These are phyloP conservation scores for Patella vulgata DNA, from an alignment of 1,140 invertebrate species.

Conservation along the genomic window DNA sequence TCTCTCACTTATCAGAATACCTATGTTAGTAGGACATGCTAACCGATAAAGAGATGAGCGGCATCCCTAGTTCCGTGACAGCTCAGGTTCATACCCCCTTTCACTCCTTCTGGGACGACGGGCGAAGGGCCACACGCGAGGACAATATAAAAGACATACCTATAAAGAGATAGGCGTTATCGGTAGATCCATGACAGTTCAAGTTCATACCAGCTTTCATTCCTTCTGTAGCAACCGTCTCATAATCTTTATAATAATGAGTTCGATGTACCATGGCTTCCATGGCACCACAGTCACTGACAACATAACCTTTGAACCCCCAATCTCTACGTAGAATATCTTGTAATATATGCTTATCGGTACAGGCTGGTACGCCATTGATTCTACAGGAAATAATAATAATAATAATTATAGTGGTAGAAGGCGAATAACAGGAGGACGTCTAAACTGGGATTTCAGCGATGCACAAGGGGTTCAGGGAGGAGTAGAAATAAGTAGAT, in stretches of 20 bases:
- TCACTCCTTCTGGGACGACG: too few relatives aligned
- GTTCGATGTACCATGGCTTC: constrained; percentile 27
- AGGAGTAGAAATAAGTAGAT: not conserved
- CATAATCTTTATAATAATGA: constrained; percentile 21
- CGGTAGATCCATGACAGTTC: constrained; percentile 15
- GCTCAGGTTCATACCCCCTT: too few relatives aligned
- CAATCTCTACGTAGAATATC: constrained; percentile 41
- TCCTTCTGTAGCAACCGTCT: constrained; percentile 24
- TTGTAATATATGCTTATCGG: constrained; percentile 23
- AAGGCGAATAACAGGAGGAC: too few relatives aligned
- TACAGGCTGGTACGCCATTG: too few relatives aligned
- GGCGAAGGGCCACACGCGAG: too few relatives aligned
- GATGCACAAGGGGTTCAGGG: too few relatives aligned
- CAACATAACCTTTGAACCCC: constrained; percentile 44
- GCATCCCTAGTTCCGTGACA: too few relatives aligned
- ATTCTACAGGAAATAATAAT: not conserved
- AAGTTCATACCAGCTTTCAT: constrained; percentile 39
- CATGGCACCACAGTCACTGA: constrained; percentile 41
- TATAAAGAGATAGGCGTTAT: not conserved
- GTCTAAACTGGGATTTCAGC: too few relatives aligned
- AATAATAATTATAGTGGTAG: not conserved
- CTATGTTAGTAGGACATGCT: too few relatives aligned
- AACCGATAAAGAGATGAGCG: too few relatives aligned
- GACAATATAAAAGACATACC: too few relatives aligned
- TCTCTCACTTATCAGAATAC: too few relatives aligned